phyloP scores from a whole-genome alignment of 2,797 vertebrate species.

The Acanthurus leucopareius region DNA sequence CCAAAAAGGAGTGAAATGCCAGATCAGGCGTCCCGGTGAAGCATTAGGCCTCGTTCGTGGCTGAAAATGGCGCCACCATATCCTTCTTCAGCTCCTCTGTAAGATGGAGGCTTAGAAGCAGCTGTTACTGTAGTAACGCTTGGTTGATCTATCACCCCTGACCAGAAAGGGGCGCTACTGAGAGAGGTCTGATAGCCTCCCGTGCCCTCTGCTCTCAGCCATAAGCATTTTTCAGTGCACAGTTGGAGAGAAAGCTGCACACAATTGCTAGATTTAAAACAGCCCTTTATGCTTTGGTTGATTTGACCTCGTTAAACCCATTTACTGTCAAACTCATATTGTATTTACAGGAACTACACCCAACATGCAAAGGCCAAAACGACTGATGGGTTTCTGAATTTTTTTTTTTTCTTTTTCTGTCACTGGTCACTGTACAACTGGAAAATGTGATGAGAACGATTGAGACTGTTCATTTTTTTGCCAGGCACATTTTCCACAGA shows the following conservation, averaged over 20 bases:
- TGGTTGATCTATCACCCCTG: conserved; percentile 66
- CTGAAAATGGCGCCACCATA: conserved; percentile 79
- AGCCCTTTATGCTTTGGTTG: conserved; percentile 48
- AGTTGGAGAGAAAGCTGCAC: conserved; percentile 33
- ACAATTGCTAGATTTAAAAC: conserved; percentile 50
- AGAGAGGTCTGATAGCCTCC: conserved; percentile 60
- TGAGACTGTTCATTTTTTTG: conserved; percentile 68
- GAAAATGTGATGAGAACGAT: conserved; percentile 76
- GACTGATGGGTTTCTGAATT: conserved; percentile 42
- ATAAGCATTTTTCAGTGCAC: conserved; percentile 27
- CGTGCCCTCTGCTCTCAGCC: conserved; percentile 46
- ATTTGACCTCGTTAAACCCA: conserved; percentile 68
- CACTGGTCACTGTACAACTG: conserved; percentile 67
- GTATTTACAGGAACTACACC: conserved; percentile 59
- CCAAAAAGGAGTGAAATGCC: conserved; percentile 14
- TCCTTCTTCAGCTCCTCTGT: conserved; percentile 68
- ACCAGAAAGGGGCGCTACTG: conserved; percentile 82
- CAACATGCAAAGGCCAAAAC: conserved; percentile 42
- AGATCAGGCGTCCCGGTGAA: conserved; percentile 12
- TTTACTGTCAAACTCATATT: conserved; percentile 60
- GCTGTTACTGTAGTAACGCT: conserved; percentile 80
- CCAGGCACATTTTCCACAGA: conserved; percentile 85
- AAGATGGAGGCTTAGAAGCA: conserved; percentile 82
- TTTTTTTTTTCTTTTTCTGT: conserved; percentile 50
- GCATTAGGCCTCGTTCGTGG: conserved; percentile 27